A percentile compares a stretch with the other conserved stretches of the same genome.
Conservation (phyloP, 2,113 vertebrate species). For the Paedocypris sp. region DNA sequence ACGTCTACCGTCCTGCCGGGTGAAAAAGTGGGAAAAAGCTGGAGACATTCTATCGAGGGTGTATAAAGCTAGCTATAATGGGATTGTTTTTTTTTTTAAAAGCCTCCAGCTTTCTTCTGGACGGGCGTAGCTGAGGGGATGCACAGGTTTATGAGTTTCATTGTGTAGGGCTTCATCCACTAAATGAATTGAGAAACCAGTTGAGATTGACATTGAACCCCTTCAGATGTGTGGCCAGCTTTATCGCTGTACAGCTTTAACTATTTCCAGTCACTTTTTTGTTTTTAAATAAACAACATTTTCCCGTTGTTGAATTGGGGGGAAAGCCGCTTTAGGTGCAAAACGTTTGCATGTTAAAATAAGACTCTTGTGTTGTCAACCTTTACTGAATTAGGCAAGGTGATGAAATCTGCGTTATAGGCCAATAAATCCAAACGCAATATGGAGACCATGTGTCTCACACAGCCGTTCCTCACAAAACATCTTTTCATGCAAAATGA, state of each 20-base stretch:
- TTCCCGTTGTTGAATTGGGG: no score
- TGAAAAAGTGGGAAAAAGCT: conserved; percentile 27
- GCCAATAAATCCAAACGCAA: conserved; percentile 8
- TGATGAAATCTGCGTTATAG: not conserved
- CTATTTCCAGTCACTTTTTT: no score
- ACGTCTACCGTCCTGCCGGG: conserved; percentile 20
- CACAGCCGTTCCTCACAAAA: not conserved
- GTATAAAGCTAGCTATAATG: conserved; percentile 44
- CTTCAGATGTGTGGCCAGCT: conserved; percentile 40
- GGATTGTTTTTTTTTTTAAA: conserved; percentile 60
- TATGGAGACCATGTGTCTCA: not conserved
- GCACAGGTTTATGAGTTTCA: conserved; percentile 50
- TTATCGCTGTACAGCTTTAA: conserved; percentile 43
- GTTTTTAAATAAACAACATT: no score
- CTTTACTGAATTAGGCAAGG: not conserved
- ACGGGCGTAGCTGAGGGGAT: conserved; percentile 24
- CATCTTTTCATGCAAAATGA: not conserved
- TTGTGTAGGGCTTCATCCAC: conserved; percentile 44
- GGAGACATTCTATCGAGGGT: conserved; percentile 29
- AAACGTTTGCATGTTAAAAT: not conserved
- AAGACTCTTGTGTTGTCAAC: not conserved
- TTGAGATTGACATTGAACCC: conserved; percentile 45
- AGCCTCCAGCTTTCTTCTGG: conserved; percentile 34
- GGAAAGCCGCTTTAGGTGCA: no score
- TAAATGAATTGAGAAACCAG: conserved; percentile 55